phyloP scores from a whole-genome alignment of 2,113 vertebrate species.

The Hyaena hyaena region DNA sequence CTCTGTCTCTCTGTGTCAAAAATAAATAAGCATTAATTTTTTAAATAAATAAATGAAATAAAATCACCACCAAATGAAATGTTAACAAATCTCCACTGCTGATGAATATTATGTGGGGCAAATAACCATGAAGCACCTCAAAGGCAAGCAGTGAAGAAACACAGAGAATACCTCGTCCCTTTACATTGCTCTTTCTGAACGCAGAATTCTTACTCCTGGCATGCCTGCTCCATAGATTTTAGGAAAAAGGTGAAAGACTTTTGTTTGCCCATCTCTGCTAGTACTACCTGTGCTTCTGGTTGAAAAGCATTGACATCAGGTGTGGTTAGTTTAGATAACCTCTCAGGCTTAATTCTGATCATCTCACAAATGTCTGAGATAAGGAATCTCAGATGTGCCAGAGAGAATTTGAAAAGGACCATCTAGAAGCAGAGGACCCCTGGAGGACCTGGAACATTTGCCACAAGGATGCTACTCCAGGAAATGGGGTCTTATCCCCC shows the following conservation, averaged over 20 bases:
- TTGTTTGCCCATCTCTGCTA: neutral
- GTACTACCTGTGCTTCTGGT: neutral
- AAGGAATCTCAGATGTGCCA: neutral
- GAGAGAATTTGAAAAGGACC: neutral
- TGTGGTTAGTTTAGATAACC: neutral
- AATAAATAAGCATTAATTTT: too few relatives aligned
- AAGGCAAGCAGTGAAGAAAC: neutral
- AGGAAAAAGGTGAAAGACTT: neutral
- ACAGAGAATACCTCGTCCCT: neutral
- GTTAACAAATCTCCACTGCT: neutral
- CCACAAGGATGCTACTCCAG: neutral
- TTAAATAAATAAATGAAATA: too few relatives aligned
- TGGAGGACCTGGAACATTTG: neutral
- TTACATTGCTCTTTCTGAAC: neutral
- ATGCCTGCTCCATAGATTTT: neutral
- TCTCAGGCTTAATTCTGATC: neutral
- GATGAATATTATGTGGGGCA: neutral
- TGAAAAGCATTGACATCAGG: neutral
- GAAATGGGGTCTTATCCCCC: fast-evolving
- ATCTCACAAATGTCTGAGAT: neutral
- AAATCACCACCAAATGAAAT: neutral
- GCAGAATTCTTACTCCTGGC: neutral
- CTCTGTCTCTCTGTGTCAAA: too few relatives aligned
- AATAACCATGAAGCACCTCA: neutral
- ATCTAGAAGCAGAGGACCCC: fast-evolving